These are phyloP conservation scores for Nasonia vitripennis DNA, from an alignment of 1,140 invertebrate genomes.

Conservation along the genomic window DNA sequence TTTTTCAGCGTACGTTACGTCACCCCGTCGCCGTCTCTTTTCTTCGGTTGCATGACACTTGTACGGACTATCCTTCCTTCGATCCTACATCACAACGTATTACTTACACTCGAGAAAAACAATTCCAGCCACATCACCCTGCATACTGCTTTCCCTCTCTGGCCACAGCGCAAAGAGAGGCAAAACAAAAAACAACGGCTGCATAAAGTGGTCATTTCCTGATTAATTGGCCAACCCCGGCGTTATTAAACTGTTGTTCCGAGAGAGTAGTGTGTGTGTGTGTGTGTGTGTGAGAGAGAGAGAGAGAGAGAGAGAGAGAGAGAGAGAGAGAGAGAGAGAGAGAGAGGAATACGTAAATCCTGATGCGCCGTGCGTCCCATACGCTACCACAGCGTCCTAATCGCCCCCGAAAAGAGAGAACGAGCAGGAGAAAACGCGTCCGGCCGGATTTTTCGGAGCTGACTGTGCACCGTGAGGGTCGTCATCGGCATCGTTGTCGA, in stretches of 20 bases:
- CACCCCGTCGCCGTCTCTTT: too few relatives aligned
- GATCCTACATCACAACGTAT: background rate
- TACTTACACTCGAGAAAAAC: background rate
- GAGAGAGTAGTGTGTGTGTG: background rate
- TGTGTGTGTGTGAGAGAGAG: too few relatives aligned
- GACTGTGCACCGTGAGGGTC: constrained; percentile 1
- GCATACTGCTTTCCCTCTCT: background rate
- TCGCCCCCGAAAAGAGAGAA: background rate
- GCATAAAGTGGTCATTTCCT: constrained; percentile 33
- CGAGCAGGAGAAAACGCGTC: background rate
- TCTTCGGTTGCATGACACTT: too few relatives aligned
- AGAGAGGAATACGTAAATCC: background rate
- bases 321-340: too few relatives aligned
- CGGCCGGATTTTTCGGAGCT: background rate
- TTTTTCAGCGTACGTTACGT: background rate
- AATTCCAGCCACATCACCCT: too few relatives aligned
- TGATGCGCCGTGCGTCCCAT: background rate
- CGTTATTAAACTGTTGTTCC: background rate
- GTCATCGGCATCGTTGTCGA: background rate
- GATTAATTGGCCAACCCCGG: constrained; percentile 26
- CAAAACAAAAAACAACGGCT: background rate
- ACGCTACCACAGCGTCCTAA: background rate
- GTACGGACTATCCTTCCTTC: too few relatives aligned
- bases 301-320: too few relatives aligned
- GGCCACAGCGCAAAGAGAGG: background rate